These are phyloP conservation scores for Microcebus tavaratra DNA, from an alignment of 2,113 vertebrate species.

Conservation along the genomic window DNA sequence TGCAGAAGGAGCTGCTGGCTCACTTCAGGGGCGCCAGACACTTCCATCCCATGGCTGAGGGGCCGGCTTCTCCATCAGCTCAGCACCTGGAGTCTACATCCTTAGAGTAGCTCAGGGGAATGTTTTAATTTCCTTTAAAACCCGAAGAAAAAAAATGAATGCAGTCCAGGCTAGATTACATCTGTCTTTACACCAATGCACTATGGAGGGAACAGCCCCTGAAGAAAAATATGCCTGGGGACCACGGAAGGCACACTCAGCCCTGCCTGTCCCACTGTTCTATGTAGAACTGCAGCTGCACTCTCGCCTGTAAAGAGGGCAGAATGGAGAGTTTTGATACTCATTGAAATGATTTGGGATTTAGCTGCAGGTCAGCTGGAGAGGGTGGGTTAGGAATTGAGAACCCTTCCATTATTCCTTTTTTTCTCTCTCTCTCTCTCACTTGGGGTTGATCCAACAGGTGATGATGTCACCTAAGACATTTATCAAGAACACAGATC, in stretches of 20 bases:
- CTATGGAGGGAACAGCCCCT: background rate
- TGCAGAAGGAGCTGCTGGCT: background rate
- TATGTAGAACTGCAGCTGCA: accelerated
- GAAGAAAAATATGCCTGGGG: background rate
- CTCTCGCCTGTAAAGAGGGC: background rate
- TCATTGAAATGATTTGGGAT: accelerated
- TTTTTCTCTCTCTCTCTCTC: background rate
- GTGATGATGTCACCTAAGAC: background rate
- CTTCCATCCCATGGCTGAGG: background rate
- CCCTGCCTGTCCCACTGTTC: background rate
- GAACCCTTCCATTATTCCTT: no score
- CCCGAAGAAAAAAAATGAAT: background rate
- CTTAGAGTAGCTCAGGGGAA: accelerated
- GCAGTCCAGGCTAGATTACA: background rate
- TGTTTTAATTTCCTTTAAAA: background rate
- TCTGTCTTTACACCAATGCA: background rate
- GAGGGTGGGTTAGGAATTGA: background rate
- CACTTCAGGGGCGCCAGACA: background rate
- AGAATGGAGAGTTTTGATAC: accelerated
- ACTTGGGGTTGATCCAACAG: background rate
- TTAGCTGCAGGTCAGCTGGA: background rate
- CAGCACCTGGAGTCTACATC: accelerated
- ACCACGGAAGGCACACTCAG: accelerated
- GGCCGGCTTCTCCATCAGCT: accelerated
- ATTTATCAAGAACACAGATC: background rate